Percentiles rank a stretch among this genome's conserved stretches.
phyloP scores from a whole-genome alignment of 1,140 invertebrate species.

The Dicyema japonicum region DNA sequence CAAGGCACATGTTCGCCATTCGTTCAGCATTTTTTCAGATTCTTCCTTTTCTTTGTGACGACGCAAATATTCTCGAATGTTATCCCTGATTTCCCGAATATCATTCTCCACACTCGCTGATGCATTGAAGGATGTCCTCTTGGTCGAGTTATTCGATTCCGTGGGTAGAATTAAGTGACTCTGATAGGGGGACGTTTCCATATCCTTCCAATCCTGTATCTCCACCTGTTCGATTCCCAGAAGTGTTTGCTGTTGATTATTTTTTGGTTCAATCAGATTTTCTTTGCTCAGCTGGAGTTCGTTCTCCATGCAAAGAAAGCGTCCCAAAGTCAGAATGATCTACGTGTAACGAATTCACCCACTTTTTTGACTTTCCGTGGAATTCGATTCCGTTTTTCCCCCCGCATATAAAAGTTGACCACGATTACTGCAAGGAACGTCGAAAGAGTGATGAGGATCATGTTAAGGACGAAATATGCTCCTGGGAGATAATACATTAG shows the following conservation, averaged over 20 bases:
- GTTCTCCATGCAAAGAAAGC: not conserved
- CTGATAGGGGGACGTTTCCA: too few species aligned
- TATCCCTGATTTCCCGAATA: conserved; percentile 10
- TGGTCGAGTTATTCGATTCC: too few species aligned
- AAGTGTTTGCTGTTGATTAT: too few species aligned
- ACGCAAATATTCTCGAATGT: conserved; percentile 8
- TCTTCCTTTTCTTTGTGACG: conserved; percentile 9
- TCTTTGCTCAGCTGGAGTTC: not conserved
- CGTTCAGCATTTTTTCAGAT: conserved; percentile 9
- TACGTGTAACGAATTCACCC: not conserved
- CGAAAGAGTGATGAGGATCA: conserved; percentile 8
- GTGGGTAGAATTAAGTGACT: too few species aligned
- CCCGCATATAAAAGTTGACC: conserved; percentile 8
- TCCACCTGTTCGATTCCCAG: too few species aligned
- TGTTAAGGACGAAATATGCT: conserved; percentile 8
- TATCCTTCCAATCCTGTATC: too few species aligned
- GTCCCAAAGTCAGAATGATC: not conserved
- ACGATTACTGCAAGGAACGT: conserved; percentile 8
- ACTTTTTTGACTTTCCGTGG: conserved; percentile 3
- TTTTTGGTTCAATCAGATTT: too few species aligned
- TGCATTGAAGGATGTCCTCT: too few species aligned
- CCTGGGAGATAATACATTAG: conserved; percentile 5
- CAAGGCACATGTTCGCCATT: conserved; percentile 15
- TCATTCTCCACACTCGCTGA: conserved; percentile 12
- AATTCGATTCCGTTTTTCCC: conserved; percentile 2